These are phyloP conservation scores for Marmota monax DNA, from an alignment of 2,113 vertebrate species.

Conservation along the genomic window DNA sequence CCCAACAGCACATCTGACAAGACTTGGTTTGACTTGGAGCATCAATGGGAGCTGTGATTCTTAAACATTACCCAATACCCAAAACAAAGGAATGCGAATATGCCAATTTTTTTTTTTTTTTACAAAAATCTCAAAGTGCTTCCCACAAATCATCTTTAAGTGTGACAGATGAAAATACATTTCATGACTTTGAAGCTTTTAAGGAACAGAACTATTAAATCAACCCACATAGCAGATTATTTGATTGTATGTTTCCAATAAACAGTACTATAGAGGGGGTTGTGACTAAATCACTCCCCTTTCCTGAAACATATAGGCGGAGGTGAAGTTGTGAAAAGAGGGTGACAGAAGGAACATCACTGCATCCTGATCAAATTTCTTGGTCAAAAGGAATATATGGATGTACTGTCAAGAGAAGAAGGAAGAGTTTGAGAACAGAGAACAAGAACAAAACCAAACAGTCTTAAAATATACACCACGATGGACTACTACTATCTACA, in stretches of 20 bases:
- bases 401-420: slow-evolving; percentile 44
- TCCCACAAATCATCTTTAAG: slow-evolving; percentile 9
- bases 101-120: neutral
- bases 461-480: neutral
- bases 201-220: slow-evolving; percentile 3
- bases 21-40: slow-evolving; percentile 14
- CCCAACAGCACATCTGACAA: neutral
- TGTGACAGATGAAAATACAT: neutral
- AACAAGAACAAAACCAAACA: slow-evolving; percentile 53
- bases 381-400: slow-evolving; percentile 75
- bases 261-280: neutral
- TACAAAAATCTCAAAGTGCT: slow-evolving; percentile 2
- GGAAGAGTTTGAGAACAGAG: slow-evolving; percentile 25
- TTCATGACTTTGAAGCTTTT: slow-evolving; percentile 41
- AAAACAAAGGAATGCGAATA: slow-evolving; percentile 34
- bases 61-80: slow-evolving; percentile 4
- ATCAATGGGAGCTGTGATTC: neutral
- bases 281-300: neutral
- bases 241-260: neutral
- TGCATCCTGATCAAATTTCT: slow-evolving; percentile 45
- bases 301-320: slow-evolving; percentile 29
- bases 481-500: neutral
- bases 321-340: slow-evolving; percentile 82
- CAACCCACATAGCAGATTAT: neutral
- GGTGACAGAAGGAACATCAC: slow-evolving; percentile 74